Base-by-base conservation (phyloP, 2,888 invertebrate genomes). In the Euplagia quadripunctaria region DNA sequence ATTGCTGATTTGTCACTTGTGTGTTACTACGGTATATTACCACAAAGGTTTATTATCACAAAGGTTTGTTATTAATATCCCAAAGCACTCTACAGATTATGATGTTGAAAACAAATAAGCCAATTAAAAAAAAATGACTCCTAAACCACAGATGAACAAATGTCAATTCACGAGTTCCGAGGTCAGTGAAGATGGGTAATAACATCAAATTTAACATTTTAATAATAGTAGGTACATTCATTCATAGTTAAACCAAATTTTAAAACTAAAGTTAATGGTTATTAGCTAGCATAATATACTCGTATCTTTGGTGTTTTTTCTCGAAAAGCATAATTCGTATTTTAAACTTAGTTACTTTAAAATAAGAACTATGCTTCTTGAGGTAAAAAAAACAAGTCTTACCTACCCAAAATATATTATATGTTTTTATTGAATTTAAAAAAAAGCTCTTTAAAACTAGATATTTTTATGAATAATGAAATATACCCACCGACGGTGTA, bases 401-500 rank as follows among this genome's bases (percentile, higher is more conserved):
- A 58, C 46, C 46, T 2, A 16, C 16, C 51, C 11, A 51, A 4
- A 14, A 58, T n/a, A 3, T 17, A 42, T n/a, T n/a, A n/a, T n/a
- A n/a, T n/a, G n/a, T n/a, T 64, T 12, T 31, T 14, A 61, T 31
- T 61, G 4, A 14, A 6, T 31, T 31, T 31, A 14, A 31, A 14
- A 31, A n/a, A 4, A 31, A 67, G 41, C 52, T 41, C 67, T 67
- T 51, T 42, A 5, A 31, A 63, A 64, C 14, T 16, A 16, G 41
- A 5, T 55, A 17, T 41, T 46, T 72, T 65, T 55, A 61, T 64
- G 65, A 65, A 71, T 75, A 63, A 61, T 76, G 17, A 75, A 70
- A 42, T 76, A 77, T 76, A 82, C 86, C 86, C 86, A 86, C 86
- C 86, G 86, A 86, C 70, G 82, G 84, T 82, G 73, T 79, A 77